Evolutionary conservation across 2,113 vertebrate genomes (phyloP), one percentile per base, ranked within the genome.

Genomic region (Ornithorhynchus anatinus): DNA sequence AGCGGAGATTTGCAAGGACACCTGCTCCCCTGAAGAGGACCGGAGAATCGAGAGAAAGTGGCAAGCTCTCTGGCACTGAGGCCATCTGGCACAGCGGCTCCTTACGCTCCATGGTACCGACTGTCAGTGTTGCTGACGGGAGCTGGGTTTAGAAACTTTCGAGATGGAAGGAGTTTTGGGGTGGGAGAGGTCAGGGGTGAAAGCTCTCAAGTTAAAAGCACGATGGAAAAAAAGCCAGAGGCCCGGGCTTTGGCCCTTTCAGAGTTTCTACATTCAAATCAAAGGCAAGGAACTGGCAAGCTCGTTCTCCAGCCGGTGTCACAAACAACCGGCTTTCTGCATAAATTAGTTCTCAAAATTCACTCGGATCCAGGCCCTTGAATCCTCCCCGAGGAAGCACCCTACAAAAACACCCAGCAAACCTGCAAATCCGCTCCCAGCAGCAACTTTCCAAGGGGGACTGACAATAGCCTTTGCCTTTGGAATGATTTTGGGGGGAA

Each of bases 71-170:
- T 22, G 77, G 68, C 71, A 62, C 42, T 8, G 43, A 54, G 65
- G 79, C 65, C 75, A 78, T 76, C 68, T 4, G 16, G 63, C 47
- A n/a, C n/a, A 12, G 35, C 1, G 9, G n/a, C 33, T 57, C 74
- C 70, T 32, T 72, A 58, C 23, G 22, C 33, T 23, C 51, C 29
- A 27, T 3, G 6, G 52, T 69, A 61, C 69, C 75, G 72, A 47
- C 72, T 51, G 77, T 63, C 53, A 23, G 44, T 14, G 75, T 69
- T 75, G 83, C 81, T 75, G 82, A 22, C 56, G 85, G 77, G 71
- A 82, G 73, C 82, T 53, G 40, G 15, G 47, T 44, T 72, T 51
- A 77, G 54, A 73, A 54, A 56, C 1, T 12, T 50, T 50, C 31
- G 20, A 16, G 16, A 27, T 13, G 1, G 20, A 27, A 12, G 25